phyloP scores from a whole-genome alignment of 2,113 vertebrate species.

The Brienomyrus brachyistius region DNA sequence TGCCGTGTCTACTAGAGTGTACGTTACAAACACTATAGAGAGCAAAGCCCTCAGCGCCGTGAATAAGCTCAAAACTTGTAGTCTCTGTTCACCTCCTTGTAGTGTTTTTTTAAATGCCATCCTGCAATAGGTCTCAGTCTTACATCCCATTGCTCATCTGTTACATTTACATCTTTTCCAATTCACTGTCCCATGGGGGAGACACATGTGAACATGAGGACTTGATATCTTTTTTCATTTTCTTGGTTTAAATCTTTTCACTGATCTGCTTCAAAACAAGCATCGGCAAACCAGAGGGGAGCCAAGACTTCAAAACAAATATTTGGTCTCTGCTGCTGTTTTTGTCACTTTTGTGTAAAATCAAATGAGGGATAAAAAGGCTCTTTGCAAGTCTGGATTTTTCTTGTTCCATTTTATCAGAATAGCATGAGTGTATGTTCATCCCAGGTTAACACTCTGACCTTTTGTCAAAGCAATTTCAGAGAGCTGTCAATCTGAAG shows the following conservation, averaged over 20 bases:
- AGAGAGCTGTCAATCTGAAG: not conserved
- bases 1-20: not conserved
- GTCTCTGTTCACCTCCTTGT: not conserved
- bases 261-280: conserved; percentile 25
- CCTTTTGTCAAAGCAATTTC: not conserved
- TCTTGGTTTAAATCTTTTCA: conserved; percentile 11
- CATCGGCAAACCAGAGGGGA: conserved; percentile 20
- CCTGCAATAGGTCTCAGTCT: not conserved
- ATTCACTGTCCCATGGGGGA: not conserved
- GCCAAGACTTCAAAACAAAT: conserved; percentile 35
- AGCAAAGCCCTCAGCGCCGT: not conserved
- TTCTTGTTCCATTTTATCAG: conserved; percentile 16
- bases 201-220: not conserved
- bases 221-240: not conserved
- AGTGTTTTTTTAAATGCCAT: not conserved
- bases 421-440: not conserved
- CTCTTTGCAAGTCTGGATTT: conserved; percentile 22
- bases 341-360: conserved; percentile 31
- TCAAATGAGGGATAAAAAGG: conserved; percentile 34
- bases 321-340: conserved; percentile 15
- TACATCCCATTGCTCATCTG: not conserved
- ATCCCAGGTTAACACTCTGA: not conserved
- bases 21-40: not conserved
- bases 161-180: not conserved
- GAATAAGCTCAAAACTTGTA: not conserved